Evolutionary conservation across 2,797 vertebrate genomes (phyloP).

Genomic region (Halcyon badia): DNA sequence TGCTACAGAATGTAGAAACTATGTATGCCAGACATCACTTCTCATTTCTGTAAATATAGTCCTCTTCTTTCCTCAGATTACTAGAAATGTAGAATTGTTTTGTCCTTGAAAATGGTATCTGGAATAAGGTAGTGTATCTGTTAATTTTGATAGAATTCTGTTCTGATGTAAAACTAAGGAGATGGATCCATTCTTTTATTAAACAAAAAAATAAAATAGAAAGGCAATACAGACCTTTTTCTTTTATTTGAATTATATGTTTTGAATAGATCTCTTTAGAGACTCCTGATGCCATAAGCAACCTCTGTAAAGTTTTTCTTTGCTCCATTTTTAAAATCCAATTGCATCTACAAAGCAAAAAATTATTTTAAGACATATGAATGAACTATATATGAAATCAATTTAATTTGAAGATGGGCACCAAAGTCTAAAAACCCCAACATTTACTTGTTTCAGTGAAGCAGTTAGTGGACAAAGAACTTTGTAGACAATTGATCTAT

Average conservation of each 20-base stretch:
- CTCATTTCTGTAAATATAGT: not conserved
- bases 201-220: not conserved
- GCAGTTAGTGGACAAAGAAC: constrained; percentile 14
- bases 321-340: not conserved
- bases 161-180: not conserved
- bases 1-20: not conserved
- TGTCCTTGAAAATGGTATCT: not conserved
- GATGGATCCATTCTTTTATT: rapidly evolving
- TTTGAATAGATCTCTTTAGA: not conserved
- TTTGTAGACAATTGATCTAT: constrained; percentile 26
- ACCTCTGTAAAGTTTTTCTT: not conserved
- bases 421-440: not conserved
- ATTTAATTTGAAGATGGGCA: not conserved
- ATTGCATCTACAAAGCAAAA: not conserved
- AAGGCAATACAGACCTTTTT: not conserved
- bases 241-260: not conserved
- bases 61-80: not conserved
- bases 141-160: not conserved
- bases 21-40: not conserved
- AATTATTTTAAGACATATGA: not conserved
- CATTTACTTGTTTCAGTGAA: constrained; percentile 10
- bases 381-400: not conserved
- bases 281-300: not conserved
- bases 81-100: not conserved
- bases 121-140: not conserved